Conservation (phyloP, 2,888 invertebrate genomes). For the Anaspis maculata region DNA sequence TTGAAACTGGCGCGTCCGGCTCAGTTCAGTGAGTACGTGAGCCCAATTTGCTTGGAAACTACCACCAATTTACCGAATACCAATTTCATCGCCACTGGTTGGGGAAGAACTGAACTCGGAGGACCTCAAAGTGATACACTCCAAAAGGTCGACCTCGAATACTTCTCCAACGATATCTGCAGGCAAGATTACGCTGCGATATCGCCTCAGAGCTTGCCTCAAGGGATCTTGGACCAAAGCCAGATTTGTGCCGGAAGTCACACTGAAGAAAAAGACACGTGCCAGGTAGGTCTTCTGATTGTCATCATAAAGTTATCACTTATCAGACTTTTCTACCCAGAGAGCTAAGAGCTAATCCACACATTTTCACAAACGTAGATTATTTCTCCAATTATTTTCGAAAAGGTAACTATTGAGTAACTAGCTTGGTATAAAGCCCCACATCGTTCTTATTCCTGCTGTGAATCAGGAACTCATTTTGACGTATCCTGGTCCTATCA, state of each 20-base stretch:
- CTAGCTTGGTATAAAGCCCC: no score
- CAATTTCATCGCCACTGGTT: slow-evolving; percentile 41
- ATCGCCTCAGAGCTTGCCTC: slow-evolving; percentile 25
- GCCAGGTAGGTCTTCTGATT: slow-evolving; percentile 37
- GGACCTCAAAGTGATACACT: slow-evolving; percentile 32
- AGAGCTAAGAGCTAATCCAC: no score
- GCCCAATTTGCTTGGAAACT: slow-evolving; percentile 44
- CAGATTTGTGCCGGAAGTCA: slow-evolving; percentile 45
- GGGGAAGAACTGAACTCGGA: slow-evolving; percentile 37
- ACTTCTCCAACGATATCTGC: slow-evolving; percentile 31
- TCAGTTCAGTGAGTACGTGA: slow-evolving; percentile 34
- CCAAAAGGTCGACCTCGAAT: slow-evolving; percentile 40
- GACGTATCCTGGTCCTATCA: no score
- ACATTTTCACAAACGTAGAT: no score
- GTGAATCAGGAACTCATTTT: no score
- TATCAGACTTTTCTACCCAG: no score
- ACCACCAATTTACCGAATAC: slow-evolving; percentile 12
- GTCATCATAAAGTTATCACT: neutral
- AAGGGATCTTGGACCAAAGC: slow-evolving; percentile 36
- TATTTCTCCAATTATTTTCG: no score
- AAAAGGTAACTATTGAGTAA: no score
- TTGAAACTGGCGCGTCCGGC: slow-evolving; percentile 38
- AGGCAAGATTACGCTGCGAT: slow-evolving; percentile 24
- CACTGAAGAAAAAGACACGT: slow-evolving; percentile 41
- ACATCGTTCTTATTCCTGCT: no score